phyloP scores from a whole-genome alignment of 1,140 invertebrate genomes.

The Glomeris maerens region DNA sequence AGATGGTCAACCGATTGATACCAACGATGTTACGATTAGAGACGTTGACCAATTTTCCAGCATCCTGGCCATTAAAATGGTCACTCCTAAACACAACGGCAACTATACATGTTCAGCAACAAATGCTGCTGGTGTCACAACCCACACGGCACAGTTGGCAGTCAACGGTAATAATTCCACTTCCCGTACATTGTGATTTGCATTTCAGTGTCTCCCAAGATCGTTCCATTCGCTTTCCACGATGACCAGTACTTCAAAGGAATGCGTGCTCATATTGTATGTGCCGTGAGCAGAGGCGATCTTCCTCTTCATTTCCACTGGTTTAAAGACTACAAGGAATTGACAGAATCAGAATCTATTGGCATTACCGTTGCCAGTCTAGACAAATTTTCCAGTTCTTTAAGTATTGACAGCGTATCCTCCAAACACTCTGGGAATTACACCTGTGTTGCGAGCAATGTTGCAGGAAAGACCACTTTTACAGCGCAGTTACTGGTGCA shows the following conservation, averaged over 20 bases:
- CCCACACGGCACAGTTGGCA: slow-evolving; percentile 38
- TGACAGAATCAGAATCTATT: slow-evolving; percentile 13
- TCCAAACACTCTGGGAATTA: slow-evolving; percentile 50
- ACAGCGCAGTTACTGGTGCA: slow-evolving; percentile 43
- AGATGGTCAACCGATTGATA: slow-evolving; percentile 17
- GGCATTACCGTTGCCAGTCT: slow-evolving; percentile 7
- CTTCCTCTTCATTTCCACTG: slow-evolving; percentile 71
- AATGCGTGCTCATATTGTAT: slow-evolving; percentile 50
- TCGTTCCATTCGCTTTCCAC: slow-evolving; percentile 22
- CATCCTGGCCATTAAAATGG: slow-evolving; percentile 30
- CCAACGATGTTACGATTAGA: not conserved
- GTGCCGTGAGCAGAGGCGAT: slow-evolving; percentile 86
- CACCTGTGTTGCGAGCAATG: slow-evolving; percentile 46
- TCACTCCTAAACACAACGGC: slow-evolving; percentile 41
- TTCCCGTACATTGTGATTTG: too few species aligned
- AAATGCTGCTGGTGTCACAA: slow-evolving; percentile 47
- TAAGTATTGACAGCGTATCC: slow-evolving; percentile 41
- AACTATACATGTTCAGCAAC: slow-evolving; percentile 57
- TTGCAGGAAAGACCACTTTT: slow-evolving; percentile 43
- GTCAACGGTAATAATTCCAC: slow-evolving; percentile 26
- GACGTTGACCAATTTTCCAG: slow-evolving; percentile 18
- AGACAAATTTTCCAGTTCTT: slow-evolving; percentile 31
- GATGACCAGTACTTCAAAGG: slow-evolving; percentile 27
- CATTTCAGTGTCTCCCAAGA: slow-evolving; percentile 21
- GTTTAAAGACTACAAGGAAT: slow-evolving; percentile 41